Evolutionary conservation across 1,140 invertebrate genomes (phyloP).

Genomic region (Zaprionus kolodkinae): DNA sequence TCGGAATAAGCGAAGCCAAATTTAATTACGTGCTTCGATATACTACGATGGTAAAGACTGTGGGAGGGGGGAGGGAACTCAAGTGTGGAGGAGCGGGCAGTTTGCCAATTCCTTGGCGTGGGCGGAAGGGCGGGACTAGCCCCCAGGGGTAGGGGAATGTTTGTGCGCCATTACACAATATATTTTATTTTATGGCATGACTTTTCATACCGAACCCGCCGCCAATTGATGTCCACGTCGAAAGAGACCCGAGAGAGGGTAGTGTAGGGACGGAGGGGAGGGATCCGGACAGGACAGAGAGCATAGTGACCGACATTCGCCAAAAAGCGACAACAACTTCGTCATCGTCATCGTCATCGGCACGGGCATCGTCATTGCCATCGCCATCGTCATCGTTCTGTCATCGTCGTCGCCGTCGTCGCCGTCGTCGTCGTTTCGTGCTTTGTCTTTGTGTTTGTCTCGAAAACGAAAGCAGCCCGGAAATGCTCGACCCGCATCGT

Average conservation of each 20-base stretch:
- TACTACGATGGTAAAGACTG: not conserved
- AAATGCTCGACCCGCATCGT: slow-evolving; percentile 54
- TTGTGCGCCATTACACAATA: slow-evolving; percentile 65
- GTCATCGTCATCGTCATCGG: slow-evolving; percentile 30
- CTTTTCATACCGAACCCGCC: slow-evolving; percentile 63
- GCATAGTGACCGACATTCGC: slow-evolving; percentile 47
- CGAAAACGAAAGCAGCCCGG: slow-evolving; percentile 75
- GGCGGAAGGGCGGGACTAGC: too few species aligned
- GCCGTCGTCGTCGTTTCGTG: slow-evolving; percentile 8
- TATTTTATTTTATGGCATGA: slow-evolving; percentile 72
- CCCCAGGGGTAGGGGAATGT: not conserved
- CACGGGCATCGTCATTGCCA: slow-evolving; percentile 10
- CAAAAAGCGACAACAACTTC: slow-evolving; percentile 28
- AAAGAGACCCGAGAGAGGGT: slow-evolving; percentile 7
- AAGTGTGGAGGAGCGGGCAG: slow-evolving; percentile 8
- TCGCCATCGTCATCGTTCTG: slow-evolving; percentile 14
- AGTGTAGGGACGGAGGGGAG: not conserved
- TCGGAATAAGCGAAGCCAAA: slow-evolving; percentile 40
- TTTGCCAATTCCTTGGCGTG: slow-evolving; percentile 25
- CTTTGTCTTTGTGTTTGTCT: slow-evolving; percentile 61
- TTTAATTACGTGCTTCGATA: slow-evolving; percentile 62
- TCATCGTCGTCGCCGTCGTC: slow-evolving; percentile 4
- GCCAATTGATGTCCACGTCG: slow-evolving; percentile 57
- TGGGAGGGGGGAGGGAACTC: not conserved
- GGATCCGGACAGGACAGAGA: not conserved